Base-by-base conservation (phyloP, 2,797 vertebrate species). In the Pangasius macronema region DNA sequence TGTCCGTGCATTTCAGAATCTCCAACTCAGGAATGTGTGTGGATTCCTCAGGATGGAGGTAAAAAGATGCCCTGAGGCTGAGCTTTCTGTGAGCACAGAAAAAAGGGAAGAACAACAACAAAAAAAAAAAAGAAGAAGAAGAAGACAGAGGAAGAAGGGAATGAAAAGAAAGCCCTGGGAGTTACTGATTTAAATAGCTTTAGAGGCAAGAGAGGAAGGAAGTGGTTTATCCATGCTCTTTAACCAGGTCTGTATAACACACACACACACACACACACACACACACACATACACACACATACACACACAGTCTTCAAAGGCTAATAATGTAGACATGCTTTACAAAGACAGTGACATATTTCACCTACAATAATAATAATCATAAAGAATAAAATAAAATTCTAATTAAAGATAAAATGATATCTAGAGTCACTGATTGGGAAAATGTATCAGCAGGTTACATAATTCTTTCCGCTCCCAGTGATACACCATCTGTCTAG, bases 21-120 rank as follows among this genome's bases (percentile, higher is more conserved):
- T 89, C 90, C 79, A 30, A 80, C 86, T 42, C 91, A 59, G 93
- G 94, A 94, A 94, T 94, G 93, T 93, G 88, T 91, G 90, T 42
- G 89, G 93, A 95, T 95, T 94, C 94, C 94, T 89, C 82, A 65
- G 33, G n/a, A 87, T 57, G 83, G 67, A 55, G 33, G 55, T 51
- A 68, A 82, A 51, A 61, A 46, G 16, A 51, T 24, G 51, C 24
- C 77, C 77, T 27, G 16, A 30, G 77, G 76, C 76, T 24, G 53
- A 24, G 77, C 67, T 82, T 33, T 73, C 57, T 63, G 70, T 20
- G 5, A 65, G 11, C 51, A 36, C 30, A 33, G 33, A 55, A 55
- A 18, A 53, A 53, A 53, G 3, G 16, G 18, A 42, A 16, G 3
- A 20, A 46, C 7, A 36, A 57, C 39, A 57, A 22, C 36, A 57